Base-by-base conservation (phyloP, 2,113 vertebrate genomes). In the Gasterosteus nipponicus region DNA sequence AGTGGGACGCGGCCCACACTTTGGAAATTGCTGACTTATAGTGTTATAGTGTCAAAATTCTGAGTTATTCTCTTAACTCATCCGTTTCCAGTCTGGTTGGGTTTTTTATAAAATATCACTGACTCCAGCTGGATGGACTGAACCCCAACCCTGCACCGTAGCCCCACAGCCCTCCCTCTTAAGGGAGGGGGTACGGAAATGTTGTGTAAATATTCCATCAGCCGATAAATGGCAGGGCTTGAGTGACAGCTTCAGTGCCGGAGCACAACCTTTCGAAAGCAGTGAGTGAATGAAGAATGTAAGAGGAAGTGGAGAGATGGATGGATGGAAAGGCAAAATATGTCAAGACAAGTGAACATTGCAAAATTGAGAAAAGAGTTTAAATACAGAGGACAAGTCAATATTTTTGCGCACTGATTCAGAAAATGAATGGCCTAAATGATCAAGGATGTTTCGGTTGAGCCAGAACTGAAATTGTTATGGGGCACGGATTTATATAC, bases 141-240 rank as follows among this genome's bases (percentile, higher is more conserved):
- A 61, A 80, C 60, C n/a, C 51, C 15, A 5, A 38, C 35, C 35
- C 35, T 22, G 5, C 59, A 19, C 51, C 14, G 14, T 8, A 57
- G 54, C 62, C 38, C 44, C 7, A 42, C 35, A 73, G 26, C 71
- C 22, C 61, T 10, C 35, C 80, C 63, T 58, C 58, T 69, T 69
- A 58, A 77, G n/a, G 47, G 29, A 51, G 73, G 89, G 86, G 80
- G 75, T 91, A 77, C 88, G 84, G 83, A 90, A 81, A 91, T 86
- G 84, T 88, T 66, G 38, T 26, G 80, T 92, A 73, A 91, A 92
- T 92, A 89, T 92, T 93, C 90, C 64, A 91, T 89, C 64, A 74
- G 3, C 54, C 10, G 3, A 78, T 82, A 56, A 71, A 68, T 47
- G 33, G 44, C 15, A 65, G 69, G 64, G 70, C 31, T 2, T 26